phyloP scores from a whole-genome alignment of 2,888 invertebrate genomes.

The Pseudanteris insignis region DNA sequence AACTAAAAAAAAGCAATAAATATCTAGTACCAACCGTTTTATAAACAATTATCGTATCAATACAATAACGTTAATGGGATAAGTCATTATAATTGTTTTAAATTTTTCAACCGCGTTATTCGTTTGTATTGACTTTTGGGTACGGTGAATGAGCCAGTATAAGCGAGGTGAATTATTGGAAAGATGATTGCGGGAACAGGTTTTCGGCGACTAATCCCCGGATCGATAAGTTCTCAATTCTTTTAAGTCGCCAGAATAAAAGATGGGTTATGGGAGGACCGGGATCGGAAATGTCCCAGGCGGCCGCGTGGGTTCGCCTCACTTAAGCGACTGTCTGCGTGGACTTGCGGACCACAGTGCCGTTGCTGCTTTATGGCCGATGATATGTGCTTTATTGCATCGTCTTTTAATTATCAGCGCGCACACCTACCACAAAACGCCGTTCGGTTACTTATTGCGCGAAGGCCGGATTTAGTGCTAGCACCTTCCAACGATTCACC shows the following conservation, averaged over 20 bases:
- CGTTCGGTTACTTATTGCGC: constrained; percentile 65
- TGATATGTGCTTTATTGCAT: constrained; percentile 67
- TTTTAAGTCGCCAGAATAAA: constrained; percentile 42
- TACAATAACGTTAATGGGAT: too few relatives aligned
- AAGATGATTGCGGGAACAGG: constrained; percentile 16
- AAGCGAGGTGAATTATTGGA: constrained; percentile 3
- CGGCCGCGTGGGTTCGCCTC: constrained; percentile 58
- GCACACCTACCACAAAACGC: constrained; percentile 64
- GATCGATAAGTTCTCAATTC: constrained; percentile 40
- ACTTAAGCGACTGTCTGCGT: constrained; percentile 47
- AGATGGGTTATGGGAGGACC: constrained; percentile 60
- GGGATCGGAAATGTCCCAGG: constrained; percentile 55
- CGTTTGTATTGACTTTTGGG: too few relatives aligned
- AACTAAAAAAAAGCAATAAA: too few relatives aligned
- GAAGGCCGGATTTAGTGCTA: constrained; percentile 48
- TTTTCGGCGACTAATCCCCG: constrained; percentile 24
- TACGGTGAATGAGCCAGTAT: not conserved
- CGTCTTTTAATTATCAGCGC: constrained; percentile 67
- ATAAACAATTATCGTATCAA: too few relatives aligned
- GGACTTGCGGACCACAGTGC: constrained; percentile 42
- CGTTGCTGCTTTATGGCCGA: constrained; percentile 63
- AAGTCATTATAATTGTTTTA: too few relatives aligned
- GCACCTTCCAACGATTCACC: constrained; percentile 52
- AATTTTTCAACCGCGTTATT: too few relatives aligned
- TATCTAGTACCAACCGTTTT: too few relatives aligned